Base-by-base conservation (phyloP, 2,797 vertebrate species). In the Hoplostethus atlanticus region DNA sequence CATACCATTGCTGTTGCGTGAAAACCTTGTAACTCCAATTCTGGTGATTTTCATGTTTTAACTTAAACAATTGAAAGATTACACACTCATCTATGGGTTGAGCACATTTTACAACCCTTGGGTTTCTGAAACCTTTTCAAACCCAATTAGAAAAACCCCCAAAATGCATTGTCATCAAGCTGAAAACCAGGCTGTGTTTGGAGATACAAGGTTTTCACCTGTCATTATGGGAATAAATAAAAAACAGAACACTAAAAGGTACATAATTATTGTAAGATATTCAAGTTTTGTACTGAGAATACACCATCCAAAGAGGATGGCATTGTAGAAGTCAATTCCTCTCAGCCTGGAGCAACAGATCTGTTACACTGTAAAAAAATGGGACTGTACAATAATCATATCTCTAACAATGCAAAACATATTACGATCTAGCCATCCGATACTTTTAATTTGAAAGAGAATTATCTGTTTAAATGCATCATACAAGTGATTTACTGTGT, bases 391-490 rank as follows among this genome's bases (percentile, higher is more conserved):
- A 65, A 66, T 47, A 58, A 57, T n/a, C 40, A 47, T 51, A 30
- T 71, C 54, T 62, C 5, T 30, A 64, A 63, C 58, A 73, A 60
- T 75, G 51, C 51, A 64, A 46, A 21, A 5, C 25, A 25, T 61
- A 56, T 69, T 60, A 69, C 48, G 64, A 65, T 52, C 16, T 16
- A 69, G 47, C 3, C 9, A 1, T 71, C 44, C 40, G 54, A 28
- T 3, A 4, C 59, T 77, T 79, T 77, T 15, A 63, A 74, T 68
- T 53, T 25, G 17, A 40, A 59, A 40, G 28, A 58, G 1, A 78
- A 70, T 76, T 31, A 68, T 85, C 21, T 72, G 42, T 80, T 65
- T 56, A 48, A 74, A 81, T 46, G 25, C 62, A 56, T 76, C 57
- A 64, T 72, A 31, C 36, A 77, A 72, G 80, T 76, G 11, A 79